Evolutionary conservation across 2,113 vertebrate genomes (phyloP), one percentile per base, ranked within the genome.

Genomic region (Condylura cristata): DNA sequence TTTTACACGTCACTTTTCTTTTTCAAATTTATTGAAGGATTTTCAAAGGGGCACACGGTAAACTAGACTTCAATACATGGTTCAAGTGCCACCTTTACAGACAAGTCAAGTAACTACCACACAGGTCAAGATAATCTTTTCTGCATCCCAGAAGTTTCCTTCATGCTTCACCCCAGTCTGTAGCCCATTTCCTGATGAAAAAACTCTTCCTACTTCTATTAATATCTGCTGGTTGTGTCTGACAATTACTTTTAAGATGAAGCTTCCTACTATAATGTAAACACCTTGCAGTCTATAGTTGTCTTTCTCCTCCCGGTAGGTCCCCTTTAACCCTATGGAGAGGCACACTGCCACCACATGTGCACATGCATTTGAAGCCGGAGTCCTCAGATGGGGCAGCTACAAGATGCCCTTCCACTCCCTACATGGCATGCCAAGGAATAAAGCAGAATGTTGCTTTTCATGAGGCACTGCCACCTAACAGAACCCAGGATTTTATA

Each of bases 251-350:
- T 88, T 83, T 24, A 14, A 37, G n/a, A 76, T 28, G 76, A 78
- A 75, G 14, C 28, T 10, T 87, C 68, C 51, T 76, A 51, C 30
- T 32, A 8, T 48, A 75, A 95, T 48, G 63, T 41, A 89, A 89
- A 80, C 8, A 68, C 16, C 13, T 51, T 28, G 89, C 65, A 1
- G 8, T 32, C 22, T 72, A 79, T 1, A 70, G 39, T 39, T 82
- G 61, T 78, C 65, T 70, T 82, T 53, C n/a, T 70, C 65, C 84
- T 94, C 46, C 7, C 20, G 37, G 32, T 41, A 72, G 53, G 30
- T 39, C 9, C 5, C 56, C 13, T 4, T 0, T n/a, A 3, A 75
- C 0, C 18, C n/a, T 1, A 2, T 18, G 39, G 22, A 1, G 30
- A 82, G 46, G 17, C 56, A 9, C 18, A 1, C 22, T 44, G 26